Evolutionary conservation across 2,797 vertebrate species (phyloP), one percentile per base, ranked within the genome.

Genomic region (Liasis olivaceus): DNA sequence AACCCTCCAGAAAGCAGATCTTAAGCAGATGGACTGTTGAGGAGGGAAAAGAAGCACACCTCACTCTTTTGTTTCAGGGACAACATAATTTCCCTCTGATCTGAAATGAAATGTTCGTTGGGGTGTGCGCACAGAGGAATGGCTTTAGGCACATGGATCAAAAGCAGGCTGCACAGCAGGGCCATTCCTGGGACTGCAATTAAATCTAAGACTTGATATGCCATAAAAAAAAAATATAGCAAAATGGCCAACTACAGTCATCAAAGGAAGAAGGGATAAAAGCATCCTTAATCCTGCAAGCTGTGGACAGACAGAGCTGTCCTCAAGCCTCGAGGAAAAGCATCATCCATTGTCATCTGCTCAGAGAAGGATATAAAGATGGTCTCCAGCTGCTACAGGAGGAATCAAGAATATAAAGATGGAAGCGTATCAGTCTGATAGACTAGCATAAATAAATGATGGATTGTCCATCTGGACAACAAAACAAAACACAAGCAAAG

Each of bases 111-210:
- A 31, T n/a, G 47, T 22, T 17, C 15, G 4, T 81, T 81, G 12
- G 51, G 31, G 63, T 13, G 9, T 3, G 15, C 15, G 42, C n/a
- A 59, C 56, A 85, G 84, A n/a, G 36, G 56, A 36, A 91, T 7
- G 14, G 89, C 85, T 81, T 93, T 90, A 63, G 58, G 58, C 89
- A 84, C 47, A 64, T 58, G 54, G 62, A 63, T 87, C 86, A 72
- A 90, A 89, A 86, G 56, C 63, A 60, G 63, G 26, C 63, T 72
- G 28, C 89, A 81, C 59, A 88, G 89, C 66, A 93, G 66, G 88
- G 47, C 69, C 66, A 89, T 85, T 31, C 8, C 20, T 72, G 28
- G 66, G 28, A 24, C 31, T 24, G 12, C 85, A 90, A 91, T 88
- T 91, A 88, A 93, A 90, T 17, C 85, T n/a, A 31, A 90, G 56